Evolutionary conservation across 2,888 invertebrate species (phyloP), one percentile per base, ranked within the genome.

Genomic region (Andrena chrysosceles): DNA sequence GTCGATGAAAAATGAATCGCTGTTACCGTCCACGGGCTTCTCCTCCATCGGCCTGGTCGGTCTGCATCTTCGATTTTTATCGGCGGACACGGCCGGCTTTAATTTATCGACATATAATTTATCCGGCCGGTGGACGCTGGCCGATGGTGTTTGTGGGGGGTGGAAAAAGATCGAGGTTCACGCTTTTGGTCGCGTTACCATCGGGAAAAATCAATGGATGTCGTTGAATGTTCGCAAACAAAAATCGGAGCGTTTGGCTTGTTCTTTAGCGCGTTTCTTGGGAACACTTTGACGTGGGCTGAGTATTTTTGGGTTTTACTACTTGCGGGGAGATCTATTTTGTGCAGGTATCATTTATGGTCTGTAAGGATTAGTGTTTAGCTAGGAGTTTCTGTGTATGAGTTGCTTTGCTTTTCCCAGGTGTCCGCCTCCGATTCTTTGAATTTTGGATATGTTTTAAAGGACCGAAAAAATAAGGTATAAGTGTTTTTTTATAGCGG

Each of bases 1-100:
- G 88, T 88, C 88, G 85, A 90, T 93, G 93, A 93, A 93, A 93
- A 93, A 93, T 93, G 93, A 93, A 90, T 80, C 87, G 81, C 68
- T 67, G 63, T 80, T 78, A 81, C 85, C 81, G 74, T 62, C 73
- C 56, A 56, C 56, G 56, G 76, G 56, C 73, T 74, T 74, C 63
- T 69, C 68, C 77, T 73, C 72, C 80, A 75, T 81, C 74, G 78
- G 73, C 33, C 56, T 54, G 54, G 67, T 68, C 68, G 69, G 71
- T 68, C 74, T 70, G 75, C 66, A 73, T 59, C 81, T 73, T 66
- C 70, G 83, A 84, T 85, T 84, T 78, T 82, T 78, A 78, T 76
- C 73, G 77, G 66, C 59, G 63, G 75, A 75, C 74, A 49, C 54
- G 60, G 64, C n/a, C 42, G 31, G 72, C 56, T 74, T 82, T 77